A percentile compares a stretch with the other conserved stretches of the same genome.
phyloP scores from a whole-genome alignment of 2,113 vertebrate genomes.

The Antigone vipio region DNA sequence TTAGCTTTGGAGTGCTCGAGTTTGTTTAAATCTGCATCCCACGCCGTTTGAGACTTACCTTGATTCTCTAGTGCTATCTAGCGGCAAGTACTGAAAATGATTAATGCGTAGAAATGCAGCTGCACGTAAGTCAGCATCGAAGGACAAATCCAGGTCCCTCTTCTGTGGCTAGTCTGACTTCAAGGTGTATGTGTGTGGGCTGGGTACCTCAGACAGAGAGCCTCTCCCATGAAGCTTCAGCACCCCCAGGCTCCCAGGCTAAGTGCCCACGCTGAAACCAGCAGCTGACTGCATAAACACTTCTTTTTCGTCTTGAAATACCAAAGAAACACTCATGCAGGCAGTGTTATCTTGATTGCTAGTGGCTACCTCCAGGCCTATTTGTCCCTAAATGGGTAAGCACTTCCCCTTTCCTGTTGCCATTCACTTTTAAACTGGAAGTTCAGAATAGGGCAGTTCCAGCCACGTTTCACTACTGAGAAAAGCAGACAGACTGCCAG shows the following conservation, averaged over 20 bases:
- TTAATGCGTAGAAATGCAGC: background rate
- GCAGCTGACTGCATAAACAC: background rate
- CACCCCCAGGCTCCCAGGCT: background rate
- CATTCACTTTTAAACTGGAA: background rate
- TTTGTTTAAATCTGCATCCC: background rate
- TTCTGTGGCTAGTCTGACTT: background rate
- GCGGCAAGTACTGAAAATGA: slow-evolving; percentile 20
- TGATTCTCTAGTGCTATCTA: slow-evolving; percentile 72
- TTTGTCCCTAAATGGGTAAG: background rate
- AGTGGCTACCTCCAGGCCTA: background rate
- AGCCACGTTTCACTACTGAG: background rate
- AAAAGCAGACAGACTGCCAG: background rate
- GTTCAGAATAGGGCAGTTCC: background rate
- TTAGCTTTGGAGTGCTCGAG: background rate
- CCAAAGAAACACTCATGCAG: background rate
- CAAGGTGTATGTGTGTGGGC: no score
- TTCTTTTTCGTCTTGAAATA: background rate
- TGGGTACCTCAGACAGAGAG: background rate
- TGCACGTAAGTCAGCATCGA: background rate
- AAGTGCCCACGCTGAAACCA: background rate
- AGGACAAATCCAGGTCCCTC: background rate
- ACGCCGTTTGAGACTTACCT: background rate
- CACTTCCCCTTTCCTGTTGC: background rate
- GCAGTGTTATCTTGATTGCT: background rate
- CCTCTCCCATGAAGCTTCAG: background rate